Percentiles rank a stretch among this genome's conserved stretches.
These are phyloP conservation scores for Saturnia pavonia DNA, from an alignment of 2,888 invertebrate genomes.

Conservation along the genomic window DNA sequence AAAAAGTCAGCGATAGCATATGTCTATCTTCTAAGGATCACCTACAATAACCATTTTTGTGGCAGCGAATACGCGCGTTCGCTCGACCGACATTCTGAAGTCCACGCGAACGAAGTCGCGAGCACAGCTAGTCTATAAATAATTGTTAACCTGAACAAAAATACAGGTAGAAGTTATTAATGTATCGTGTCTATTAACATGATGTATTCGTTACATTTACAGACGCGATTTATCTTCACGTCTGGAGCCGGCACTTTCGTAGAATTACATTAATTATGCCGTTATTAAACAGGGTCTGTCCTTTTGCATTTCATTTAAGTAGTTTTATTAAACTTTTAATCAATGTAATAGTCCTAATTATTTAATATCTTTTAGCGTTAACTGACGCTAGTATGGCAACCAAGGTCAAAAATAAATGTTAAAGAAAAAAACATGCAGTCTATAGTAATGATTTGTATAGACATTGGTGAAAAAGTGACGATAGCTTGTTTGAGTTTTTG, in stretches of 20 bases:
- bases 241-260: conserved; percentile 27
- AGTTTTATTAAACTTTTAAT: neutral
- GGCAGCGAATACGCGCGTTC: too few relatives aligned
- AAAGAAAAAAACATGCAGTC: too few relatives aligned
- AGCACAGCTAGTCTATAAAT: too few relatives aligned
- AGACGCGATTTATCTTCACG: conserved; percentile 30
- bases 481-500: too few relatives aligned
- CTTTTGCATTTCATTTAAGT: neutral
- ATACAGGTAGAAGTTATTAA: conserved; percentile 12
- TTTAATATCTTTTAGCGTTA: neutral
- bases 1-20: too few relatives aligned
- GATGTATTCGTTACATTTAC: conserved; percentile 26
- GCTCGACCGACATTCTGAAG: too few relatives aligned
- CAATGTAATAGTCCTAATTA: neutral
- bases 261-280: conserved; percentile 35
- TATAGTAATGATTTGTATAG: too few relatives aligned
- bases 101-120: too few relatives aligned
- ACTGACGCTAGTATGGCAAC: neutral
- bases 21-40: too few relatives aligned
- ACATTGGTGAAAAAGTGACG: too few relatives aligned
- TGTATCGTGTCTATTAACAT: conserved; percentile 26
- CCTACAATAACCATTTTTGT: too few relatives aligned
- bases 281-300: conserved; percentile 29
- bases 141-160: neutral
- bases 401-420: too few relatives aligned